Evolutionary conservation across 2,113 vertebrate species (phyloP).

Genomic region (Vanacampus margaritifer): DNA sequence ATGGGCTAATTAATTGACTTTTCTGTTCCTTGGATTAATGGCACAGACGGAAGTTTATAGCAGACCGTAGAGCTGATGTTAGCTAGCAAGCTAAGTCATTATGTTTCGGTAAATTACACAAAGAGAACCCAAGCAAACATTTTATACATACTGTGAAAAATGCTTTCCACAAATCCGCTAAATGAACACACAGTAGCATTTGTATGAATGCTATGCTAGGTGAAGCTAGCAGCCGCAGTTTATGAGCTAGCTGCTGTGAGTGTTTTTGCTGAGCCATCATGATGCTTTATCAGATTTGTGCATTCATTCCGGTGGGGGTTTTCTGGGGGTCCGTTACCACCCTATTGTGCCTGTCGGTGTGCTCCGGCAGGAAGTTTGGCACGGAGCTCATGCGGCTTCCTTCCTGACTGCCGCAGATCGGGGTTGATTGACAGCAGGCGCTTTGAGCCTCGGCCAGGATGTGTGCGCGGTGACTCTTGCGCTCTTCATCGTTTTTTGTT

Average conservation of each 20-base stretch:
- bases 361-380: conserved; percentile 68
- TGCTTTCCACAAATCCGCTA: not conserved
- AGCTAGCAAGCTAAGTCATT: no score
- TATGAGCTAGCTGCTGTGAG: not conserved
- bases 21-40: no score
- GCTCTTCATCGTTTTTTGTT: conserved; percentile 11
- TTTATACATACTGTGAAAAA: not conserved
- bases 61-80: no score
- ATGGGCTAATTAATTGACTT: no score
- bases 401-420: conserved; percentile 56
- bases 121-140: no score
- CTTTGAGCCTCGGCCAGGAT: conserved; percentile 46
- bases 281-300: conserved; percentile 17
- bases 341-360: conserved; percentile 55
- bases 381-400: conserved; percentile 50
- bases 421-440: conserved; percentile 53
- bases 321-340: conserved; percentile 23
- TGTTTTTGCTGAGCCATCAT: conserved; percentile 34
- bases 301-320: conserved; percentile 31
- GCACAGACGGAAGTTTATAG: no score
- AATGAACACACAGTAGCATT: not conserved
- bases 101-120: no score
- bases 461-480: conserved; percentile 42
- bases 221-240: not conserved
- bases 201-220: not conserved